Evolutionary conservation across 92 coral and sea anemone genomes (phyloP).

Genomic region (Epizoanthus rinbou): DNA sequence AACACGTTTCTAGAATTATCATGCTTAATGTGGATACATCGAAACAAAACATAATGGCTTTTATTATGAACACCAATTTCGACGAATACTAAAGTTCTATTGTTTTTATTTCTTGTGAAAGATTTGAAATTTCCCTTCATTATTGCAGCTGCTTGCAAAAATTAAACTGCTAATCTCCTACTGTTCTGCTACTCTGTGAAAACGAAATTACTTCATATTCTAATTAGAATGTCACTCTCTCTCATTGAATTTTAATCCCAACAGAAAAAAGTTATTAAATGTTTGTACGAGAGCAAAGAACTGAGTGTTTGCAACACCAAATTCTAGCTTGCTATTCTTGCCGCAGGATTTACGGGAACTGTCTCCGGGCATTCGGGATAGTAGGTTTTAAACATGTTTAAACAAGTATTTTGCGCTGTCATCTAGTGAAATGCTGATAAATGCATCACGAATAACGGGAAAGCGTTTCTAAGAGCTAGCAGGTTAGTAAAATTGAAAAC

Average conservation of each 20-base stretch:
- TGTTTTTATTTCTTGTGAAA: slow-evolving; percentile 1
- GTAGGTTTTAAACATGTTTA: too few species aligned
- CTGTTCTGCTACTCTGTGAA: neutral
- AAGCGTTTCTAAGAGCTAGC: too few species aligned
- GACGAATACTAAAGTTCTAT: neutral
- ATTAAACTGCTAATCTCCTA: neutral
- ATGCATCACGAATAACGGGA: too few species aligned
- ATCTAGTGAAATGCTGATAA: too few species aligned
- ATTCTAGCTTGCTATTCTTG: too few species aligned
- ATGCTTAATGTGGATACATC: neutral
- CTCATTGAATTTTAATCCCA: neutral
- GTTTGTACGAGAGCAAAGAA: too few species aligned
- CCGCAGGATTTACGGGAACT: too few species aligned
- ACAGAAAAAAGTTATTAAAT: too few species aligned
- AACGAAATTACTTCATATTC: slow-evolving; percentile 1
- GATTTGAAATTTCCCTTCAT: neutral
- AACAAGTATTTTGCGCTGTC: too few species aligned
- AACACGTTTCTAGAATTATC: neutral
- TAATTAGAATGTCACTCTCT: neutral
- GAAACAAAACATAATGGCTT: neutral
- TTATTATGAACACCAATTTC: neutral
- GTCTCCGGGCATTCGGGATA: too few species aligned
- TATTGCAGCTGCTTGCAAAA: slow-evolving; percentile 4
- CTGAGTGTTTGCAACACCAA: too few species aligned
- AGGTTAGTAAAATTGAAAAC: too few species aligned